These are phyloP conservation scores for Prinia subflava DNA, from an alignment of 2,113 vertebrate genomes.

Conservation along the genomic window DNA sequence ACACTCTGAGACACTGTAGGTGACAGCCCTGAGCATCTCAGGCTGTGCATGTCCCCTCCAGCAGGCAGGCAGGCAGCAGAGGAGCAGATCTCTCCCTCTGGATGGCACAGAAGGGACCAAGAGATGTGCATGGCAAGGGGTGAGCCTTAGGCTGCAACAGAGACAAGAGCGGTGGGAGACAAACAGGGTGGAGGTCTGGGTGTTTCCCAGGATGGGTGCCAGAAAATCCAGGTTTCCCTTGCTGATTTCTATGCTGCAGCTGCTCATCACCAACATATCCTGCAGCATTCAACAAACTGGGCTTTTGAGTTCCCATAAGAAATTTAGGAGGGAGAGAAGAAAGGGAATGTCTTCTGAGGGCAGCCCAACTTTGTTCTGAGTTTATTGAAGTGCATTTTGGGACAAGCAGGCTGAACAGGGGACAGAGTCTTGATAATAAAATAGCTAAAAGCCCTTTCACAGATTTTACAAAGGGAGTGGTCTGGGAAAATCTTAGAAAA, in stretches of 20 bases:
- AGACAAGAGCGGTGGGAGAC: background rate
- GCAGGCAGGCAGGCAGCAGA: background rate
- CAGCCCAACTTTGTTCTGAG: background rate
- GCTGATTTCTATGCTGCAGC: background rate
- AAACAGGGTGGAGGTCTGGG: background rate
- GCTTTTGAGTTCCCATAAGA: background rate
- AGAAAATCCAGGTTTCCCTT: background rate
- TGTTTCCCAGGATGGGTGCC: background rate
- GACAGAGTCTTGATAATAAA: constrained; percentile 20
- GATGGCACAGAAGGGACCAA: background rate
- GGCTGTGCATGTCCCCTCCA: background rate
- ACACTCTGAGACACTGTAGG: background rate
- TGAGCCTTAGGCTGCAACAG: background rate
- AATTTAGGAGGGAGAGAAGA: background rate
- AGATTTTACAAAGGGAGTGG: background rate
- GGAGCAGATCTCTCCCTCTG: rapidly evolving
- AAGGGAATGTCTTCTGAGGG: background rate
- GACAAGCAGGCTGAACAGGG: background rate
- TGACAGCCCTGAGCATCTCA: background rate
- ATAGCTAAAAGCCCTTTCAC: background rate
- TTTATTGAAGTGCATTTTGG: background rate
- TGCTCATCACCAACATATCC: background rate
- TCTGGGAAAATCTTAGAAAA: constrained; percentile 46
- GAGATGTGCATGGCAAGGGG: rapidly evolving
- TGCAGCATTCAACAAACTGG: background rate